Conservation (phyloP, 2,888 invertebrate species). For the Nomada flava region DNA sequence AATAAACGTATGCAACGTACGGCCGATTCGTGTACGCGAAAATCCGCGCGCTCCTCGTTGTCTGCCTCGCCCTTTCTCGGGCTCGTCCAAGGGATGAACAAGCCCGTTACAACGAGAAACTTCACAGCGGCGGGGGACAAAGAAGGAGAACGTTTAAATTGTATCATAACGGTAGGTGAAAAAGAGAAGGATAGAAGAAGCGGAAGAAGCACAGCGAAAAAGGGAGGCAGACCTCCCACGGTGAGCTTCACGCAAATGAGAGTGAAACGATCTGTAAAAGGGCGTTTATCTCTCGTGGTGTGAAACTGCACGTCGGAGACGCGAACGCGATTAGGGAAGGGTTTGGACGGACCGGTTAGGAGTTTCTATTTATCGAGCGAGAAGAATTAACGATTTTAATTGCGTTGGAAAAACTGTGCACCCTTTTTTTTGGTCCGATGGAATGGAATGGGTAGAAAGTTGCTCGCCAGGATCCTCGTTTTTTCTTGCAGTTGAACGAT, state of each 20-base stretch:
- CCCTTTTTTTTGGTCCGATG: background rate
- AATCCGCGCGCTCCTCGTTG: constrained; percentile 76
- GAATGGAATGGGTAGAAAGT: background rate
- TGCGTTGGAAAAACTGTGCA: background rate
- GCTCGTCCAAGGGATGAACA: constrained; percentile 73
- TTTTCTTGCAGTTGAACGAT: background rate
- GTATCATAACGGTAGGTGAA: constrained; percentile 38
- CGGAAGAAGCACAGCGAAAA: constrained; percentile 57
- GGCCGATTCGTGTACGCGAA: constrained; percentile 61
- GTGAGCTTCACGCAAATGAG: constrained; percentile 63
- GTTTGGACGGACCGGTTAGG: constrained; percentile 10
- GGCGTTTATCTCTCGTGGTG: constrained; percentile 59
- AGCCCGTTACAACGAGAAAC: constrained; percentile 68
- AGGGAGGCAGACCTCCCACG: constrained; percentile 62
- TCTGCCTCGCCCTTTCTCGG: constrained; percentile 28
- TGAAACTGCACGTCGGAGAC: constrained; percentile 43
- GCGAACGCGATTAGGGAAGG: constrained; percentile 26
- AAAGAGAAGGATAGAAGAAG: constrained; percentile 15
- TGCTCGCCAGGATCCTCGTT: background rate
- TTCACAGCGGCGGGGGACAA: constrained; percentile 3
- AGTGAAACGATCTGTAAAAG: constrained; percentile 63
- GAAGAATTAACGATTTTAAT: constrained; percentile 37
- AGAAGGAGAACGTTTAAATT: constrained; percentile 32
- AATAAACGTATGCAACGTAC: constrained; percentile 71
- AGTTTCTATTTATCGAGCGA: constrained; percentile 32